phyloP scores from a whole-genome alignment of 2,113 vertebrate genomes.

The Sylvilagus bachmani region DNA sequence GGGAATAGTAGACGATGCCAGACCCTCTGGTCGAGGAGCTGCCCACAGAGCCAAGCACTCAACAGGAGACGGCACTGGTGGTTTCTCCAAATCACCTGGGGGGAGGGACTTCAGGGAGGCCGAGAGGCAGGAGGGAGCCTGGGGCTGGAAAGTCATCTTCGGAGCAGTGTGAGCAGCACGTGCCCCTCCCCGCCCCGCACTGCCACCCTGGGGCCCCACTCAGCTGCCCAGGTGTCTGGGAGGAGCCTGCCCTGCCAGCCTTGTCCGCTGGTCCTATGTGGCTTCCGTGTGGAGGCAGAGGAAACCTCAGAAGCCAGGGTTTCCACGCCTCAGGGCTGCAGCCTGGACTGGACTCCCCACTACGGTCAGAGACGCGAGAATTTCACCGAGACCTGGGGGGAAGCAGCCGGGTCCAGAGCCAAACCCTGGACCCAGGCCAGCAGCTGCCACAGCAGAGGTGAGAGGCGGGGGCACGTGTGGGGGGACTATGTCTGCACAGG shows the following conservation, averaged over 20 bases:
- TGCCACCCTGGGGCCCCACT: neutral
- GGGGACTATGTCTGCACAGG: slow-evolving; percentile 52
- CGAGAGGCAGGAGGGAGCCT: neutral
- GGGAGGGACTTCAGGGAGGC: neutral
- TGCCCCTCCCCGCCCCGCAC: too few relatives aligned
- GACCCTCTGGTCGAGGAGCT: neutral
- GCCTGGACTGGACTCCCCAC: neutral
- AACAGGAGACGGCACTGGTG: neutral
- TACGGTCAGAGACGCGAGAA: neutral
- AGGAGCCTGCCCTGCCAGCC: neutral
- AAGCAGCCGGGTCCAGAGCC: neutral
- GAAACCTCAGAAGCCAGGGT: neutral
- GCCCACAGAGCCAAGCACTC: neutral
- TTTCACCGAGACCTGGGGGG: neutral
- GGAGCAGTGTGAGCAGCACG: neutral
- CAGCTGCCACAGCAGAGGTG: neutral
- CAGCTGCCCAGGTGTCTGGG: neutral
- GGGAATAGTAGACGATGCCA: neutral
- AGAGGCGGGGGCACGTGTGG: neutral
- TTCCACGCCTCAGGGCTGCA: neutral
- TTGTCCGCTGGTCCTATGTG: neutral
- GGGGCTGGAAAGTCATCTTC: neutral
- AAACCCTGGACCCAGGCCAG: neutral
- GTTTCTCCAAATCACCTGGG: neutral
- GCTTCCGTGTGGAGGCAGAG: neutral